Evolutionary conservation across 1,140 invertebrate species (phyloP), one percentile per base, ranked within the genome.

Genomic region (Pseudomyrmex pallidus): DNA sequence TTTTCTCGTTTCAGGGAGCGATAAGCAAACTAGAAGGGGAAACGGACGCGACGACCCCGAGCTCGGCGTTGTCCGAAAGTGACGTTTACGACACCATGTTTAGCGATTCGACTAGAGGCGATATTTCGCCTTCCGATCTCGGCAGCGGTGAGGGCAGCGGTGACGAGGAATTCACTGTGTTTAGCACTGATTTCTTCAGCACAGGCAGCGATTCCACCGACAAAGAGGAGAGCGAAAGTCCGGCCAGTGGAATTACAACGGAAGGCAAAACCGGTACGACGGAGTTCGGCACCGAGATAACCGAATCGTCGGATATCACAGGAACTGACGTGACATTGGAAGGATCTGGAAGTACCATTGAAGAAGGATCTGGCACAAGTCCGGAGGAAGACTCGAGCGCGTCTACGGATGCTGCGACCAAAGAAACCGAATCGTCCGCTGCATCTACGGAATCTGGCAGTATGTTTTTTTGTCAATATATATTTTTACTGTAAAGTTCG

Each of bases 31-130:
- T 82, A 12, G 70, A 35, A 8, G 83, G 72, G 0, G 4, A 91
- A 54, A 93, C 91, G 9, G 90, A 92, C 57, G 83, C 77, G 7
- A 88, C 89, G 17, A 89, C 92, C 15, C 20, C 92, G 13, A 91
- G 89, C 74, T 91, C 90, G 8, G 89, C 88, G 10, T 63, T 88
- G 1, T 86, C 80, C 1, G 74, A 20, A 63, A 91, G 82, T 67
- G 90, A 86, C 56, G 86, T 92, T 0, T 95, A 95, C 48, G 95
- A 96, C 8, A 91, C 94, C 5, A 96, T 96, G 96, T 91, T 95
- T 54, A 96, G 96, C 86, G 96, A 97, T 85, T 85, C 70, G 72
- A 91, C 88, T 54, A 90, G 93, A 61, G 93, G 93, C 64, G 92
- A 92, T 64, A 92, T 92, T 54, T 74, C 90, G 20, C 82, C 90